phyloP scores from a whole-genome alignment of 2,888 invertebrate species.

The Drosophila emarginata region DNA sequence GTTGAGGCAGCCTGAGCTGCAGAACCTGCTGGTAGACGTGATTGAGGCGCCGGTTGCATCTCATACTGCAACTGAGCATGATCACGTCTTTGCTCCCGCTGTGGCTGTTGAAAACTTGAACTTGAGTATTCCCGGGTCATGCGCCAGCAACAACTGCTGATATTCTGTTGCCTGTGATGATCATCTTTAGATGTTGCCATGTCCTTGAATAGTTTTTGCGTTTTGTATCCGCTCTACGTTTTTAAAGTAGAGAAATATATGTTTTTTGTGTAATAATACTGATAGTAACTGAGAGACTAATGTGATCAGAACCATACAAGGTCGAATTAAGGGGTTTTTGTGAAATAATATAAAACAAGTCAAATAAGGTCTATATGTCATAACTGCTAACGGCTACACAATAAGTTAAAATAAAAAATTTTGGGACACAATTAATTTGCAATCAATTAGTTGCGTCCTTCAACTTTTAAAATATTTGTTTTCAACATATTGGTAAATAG shows the following conservation, averaged over 20 bases:
- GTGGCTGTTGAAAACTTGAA: not conserved
- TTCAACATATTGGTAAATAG: too few species aligned
- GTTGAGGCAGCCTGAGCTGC: not conserved
- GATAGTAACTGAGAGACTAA: constrained; percentile 4
- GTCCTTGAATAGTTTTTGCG: not conserved
- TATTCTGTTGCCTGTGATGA: not conserved
- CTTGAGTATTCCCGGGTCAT: not conserved
- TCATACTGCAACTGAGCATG: not conserved
- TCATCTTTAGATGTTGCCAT: constrained; percentile 1
- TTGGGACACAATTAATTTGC: too few species aligned
- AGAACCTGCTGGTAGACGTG: not conserved
- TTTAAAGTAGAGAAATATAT: constrained; percentile 1
- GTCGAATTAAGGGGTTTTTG: too few species aligned
- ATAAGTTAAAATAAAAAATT: too few species aligned
- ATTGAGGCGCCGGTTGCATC: not conserved
- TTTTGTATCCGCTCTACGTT: not conserved
- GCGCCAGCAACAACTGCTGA: not conserved
- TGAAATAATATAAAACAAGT: too few species aligned
- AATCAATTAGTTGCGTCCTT: too few species aligned
- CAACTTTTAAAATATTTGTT: too few species aligned
- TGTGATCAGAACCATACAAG: not conserved
- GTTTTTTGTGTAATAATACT: constrained; percentile 4
- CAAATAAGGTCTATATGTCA: too few species aligned
- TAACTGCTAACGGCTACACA: too few species aligned
- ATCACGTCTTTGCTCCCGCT: not conserved